Evolutionary conservation across 2,888 invertebrate genomes (phyloP), one percentile per base, ranked within the genome.

Genomic region (Gari tellinella): DNA sequence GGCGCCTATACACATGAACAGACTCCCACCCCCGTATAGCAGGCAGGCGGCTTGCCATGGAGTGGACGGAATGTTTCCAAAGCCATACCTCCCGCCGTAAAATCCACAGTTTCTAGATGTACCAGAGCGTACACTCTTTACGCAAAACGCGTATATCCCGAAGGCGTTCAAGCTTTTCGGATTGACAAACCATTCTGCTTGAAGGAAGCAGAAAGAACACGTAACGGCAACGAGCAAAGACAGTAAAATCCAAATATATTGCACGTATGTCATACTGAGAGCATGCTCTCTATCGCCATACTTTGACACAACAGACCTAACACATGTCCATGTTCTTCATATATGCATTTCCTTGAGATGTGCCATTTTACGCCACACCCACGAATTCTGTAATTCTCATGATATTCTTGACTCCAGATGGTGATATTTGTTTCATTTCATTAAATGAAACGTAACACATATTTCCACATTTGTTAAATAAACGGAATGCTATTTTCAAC

Each of bases 181-280:
- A 61, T 88, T 89, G 23, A 91, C 84, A 63, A 92, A 86, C 92
- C 92, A 92, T 63, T 90, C 90, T 1, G 92, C 91, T 66, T 92
- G 92, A 3, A 92, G 83, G 76, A 92, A 92, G 49, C 91, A 90
- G 72, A 90, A 90, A 4, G 89, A 89, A 53, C 90, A 90, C 5
- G 90, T 85, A 61, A 87, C 87, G 1, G 92, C 90, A 37, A 92
- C 90, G 17, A 90, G 79, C 26, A 91, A 77, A 4, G 92, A 91
- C 38, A 92, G 80, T 15, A 91, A 66, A 0, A 90, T 86, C 92
- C 92, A 92, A 25, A 92, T 82, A 21, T 81, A 77, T 37, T 81
- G 72, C n/a, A 84, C 78, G 37, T 81, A 82, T n/a, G 80, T 76
- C 72, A 76, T 73, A 12, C 8, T 56, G 4, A 19, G n/a, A n/a